A percentile compares a stretch with the other conserved stretches of the same genome.
phyloP scores from a whole-genome alignment of 2,888 invertebrate genomes.

The Orgyia antiqua region DNA sequence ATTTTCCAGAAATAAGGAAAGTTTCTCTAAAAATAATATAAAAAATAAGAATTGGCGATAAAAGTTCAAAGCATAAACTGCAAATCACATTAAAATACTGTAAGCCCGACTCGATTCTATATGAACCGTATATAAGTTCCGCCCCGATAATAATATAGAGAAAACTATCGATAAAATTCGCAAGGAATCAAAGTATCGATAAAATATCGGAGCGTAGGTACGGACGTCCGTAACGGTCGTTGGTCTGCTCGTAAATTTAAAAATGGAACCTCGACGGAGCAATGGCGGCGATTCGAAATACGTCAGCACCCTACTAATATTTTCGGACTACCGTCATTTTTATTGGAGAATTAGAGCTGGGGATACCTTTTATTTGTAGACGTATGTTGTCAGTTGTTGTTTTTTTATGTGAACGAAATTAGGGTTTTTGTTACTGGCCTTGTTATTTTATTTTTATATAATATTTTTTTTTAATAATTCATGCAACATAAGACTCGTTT shows the following conservation, averaged over 20 bases:
- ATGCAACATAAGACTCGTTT: no score
- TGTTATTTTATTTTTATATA: no score
- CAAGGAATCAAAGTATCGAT: conserved; percentile 24
- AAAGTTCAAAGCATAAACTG: no score
- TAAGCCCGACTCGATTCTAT: neutral
- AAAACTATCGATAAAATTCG: conserved; percentile 18
- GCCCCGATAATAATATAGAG: conserved; percentile 1
- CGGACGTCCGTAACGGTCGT: conserved; percentile 28
- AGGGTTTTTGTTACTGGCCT: neutral
- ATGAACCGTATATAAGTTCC: no score
- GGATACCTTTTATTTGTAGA: conserved; percentile 9
- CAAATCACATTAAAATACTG: neutral
- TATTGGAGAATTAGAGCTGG: conserved; percentile 14
- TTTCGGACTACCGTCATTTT: conserved; percentile 13
- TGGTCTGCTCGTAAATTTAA: conserved; percentile 45
- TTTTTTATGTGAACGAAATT: neutral
- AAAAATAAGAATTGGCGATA: no score
- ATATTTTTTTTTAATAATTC: no score
- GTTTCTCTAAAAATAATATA: no score
- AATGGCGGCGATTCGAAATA: conserved; percentile 28
- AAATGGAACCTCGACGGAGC: conserved; percentile 37
- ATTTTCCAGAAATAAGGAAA: no score
- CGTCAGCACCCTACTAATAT: conserved; percentile 12
- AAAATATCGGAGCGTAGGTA: conserved; percentile 26
- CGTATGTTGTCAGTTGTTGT: conserved; percentile 1